Conservation (phyloP, 92 coral and sea anemone genomes). For the Ricordea florida region DNA sequence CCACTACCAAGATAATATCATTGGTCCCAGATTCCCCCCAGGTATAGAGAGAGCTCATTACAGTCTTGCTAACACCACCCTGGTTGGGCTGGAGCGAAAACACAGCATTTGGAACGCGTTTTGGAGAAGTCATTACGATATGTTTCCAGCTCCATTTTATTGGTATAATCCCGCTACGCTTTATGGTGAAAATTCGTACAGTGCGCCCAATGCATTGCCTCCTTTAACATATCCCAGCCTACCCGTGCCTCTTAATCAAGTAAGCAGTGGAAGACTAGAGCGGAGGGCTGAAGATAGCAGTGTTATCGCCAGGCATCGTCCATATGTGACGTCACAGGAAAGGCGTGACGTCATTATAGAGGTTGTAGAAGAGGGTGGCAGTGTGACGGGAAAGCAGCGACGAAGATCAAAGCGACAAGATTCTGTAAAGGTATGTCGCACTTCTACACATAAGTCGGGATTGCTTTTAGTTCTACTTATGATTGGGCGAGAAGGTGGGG, state of each 20-base stretch:
- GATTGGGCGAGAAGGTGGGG: neutral
- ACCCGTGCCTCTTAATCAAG: neutral
- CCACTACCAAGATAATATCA: constrained; percentile 18
- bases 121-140: constrained; percentile 1
- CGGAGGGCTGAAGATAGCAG: neutral
- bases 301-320: too few species aligned
- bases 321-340: neutral
- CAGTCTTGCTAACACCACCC: constrained; percentile 35
- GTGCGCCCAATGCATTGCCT: neutral
- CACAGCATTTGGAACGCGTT: constrained; percentile 29
- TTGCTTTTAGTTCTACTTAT: neutral
- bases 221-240: neutral
- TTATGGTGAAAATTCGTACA: neutral
- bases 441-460: neutral
- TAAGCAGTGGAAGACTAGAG: neutral
- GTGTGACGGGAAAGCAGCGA: neutral
- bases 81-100: constrained; percentile 27
- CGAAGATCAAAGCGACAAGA: neutral
- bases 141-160: neutral
- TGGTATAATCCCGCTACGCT: constrained; percentile 3
- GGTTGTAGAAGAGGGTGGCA: neutral
- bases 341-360: neutral
- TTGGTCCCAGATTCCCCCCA: constrained; percentile 19
- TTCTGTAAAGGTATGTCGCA: neutral
- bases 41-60: constrained; percentile 20